A percentile compares a stretch with the other conserved stretches of the same genome.
These are phyloP conservation scores for Taeniopygia guttata DNA, from an alignment of 2,797 vertebrate genomes.

Conservation along the genomic window DNA sequence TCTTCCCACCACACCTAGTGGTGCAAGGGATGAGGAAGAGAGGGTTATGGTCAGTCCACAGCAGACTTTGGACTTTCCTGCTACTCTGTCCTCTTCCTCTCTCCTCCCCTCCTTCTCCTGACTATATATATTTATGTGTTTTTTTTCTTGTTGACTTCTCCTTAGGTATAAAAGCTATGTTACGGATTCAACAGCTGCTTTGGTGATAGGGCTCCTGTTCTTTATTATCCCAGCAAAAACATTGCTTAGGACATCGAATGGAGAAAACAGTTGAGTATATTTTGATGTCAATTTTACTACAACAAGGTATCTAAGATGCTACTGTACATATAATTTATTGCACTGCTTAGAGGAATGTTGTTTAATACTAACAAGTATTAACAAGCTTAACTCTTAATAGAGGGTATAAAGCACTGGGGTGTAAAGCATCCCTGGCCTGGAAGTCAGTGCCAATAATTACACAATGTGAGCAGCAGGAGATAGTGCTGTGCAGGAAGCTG, in stretches of 20 bases:
- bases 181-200: constrained; percentile 88
- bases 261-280: constrained; percentile 80
- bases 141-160: constrained; percentile 33
- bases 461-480: not conserved
- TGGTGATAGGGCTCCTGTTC: constrained; percentile 86
- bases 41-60: not conserved
- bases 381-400: not conserved
- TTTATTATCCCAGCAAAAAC: constrained; percentile 85
- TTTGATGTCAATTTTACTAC: not conserved
- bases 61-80: not conserved
- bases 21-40: rapidly evolving
- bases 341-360: not conserved
- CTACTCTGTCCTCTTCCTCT: not conserved
- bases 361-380: not conserved
- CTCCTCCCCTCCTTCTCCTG: not conserved
- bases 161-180: constrained; percentile 79
- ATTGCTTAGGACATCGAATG: constrained; percentile 69
- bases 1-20: not conserved
- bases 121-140: not conserved
- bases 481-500: not conserved
- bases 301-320: not conserved
- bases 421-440: not conserved
- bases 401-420: not conserved
- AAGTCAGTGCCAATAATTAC: not conserved
- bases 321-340: not conserved